Base-by-base conservation (phyloP, 1,140 invertebrate species). In the Papilio machaon region DNA sequence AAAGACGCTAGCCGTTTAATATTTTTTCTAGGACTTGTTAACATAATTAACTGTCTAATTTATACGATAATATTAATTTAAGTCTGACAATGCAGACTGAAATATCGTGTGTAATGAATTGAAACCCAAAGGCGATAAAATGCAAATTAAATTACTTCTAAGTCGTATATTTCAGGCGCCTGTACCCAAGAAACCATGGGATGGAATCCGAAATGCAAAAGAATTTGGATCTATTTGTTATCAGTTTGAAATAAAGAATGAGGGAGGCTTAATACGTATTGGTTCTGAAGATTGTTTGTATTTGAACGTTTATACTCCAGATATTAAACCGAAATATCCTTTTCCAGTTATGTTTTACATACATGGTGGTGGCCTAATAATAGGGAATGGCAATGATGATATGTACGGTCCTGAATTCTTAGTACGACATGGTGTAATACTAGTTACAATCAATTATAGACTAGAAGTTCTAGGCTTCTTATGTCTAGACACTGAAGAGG, bases 261-360 rank as follows among this genome's bases (percentile, higher is more conserved):
- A 79, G 79, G 6, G 30, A 8, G 35, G 84, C 1, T n/a, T 67
- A 9, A 58, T n/a, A 74, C 90, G 10, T 82, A 8, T 83, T 75
- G 95, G 95, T 9, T 84, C 82, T 30, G 91, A 94, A 89, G 95
- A 96, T 85, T 96, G 96, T 82, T 89, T 96, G 0, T 96, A 95
- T 84, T 84, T 96, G 10, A 96, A 96, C 83, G 95, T 96, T 43
- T 96, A 95, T 87, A 91, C 95, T n/a, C 95, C 95, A 11, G 86
- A 87, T 10, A 15, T 85, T 1, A 83, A 83, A 9, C 80, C 82
- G 5, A n/a, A 23, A 1, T 95, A 76, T 35, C 84, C 81, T 15
- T 38, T 75, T 80, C 79, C 84, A 35, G 84, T 85, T 1, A 81
- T 85, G 38, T 70, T 85, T 23, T 85, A 80, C 78, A 82, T 85